A percentile compares a stretch with the other conserved stretches of the same genome.
Conservation (phyloP, 2,888 invertebrate genomes). For the Sesamia inferens region DNA sequence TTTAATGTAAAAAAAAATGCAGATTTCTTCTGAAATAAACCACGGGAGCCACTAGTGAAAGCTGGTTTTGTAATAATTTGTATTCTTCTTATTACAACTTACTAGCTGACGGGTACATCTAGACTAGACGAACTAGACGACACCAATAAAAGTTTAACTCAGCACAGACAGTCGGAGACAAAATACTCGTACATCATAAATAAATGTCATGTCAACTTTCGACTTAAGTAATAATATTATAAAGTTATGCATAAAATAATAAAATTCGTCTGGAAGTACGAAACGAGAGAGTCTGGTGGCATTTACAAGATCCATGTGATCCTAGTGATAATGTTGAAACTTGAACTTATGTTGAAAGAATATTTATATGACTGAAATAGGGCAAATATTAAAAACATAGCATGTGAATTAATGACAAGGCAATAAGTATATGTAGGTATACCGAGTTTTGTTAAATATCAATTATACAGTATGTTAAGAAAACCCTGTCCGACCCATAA, state of each 20-base stretch:
- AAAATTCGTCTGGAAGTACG: conserved; percentile 36
- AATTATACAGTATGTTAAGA: no score
- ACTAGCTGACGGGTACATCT: conserved; percentile 8
- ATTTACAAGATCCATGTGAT: conserved; percentile 41
- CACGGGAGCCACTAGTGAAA: neutral
- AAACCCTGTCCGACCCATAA: no score
- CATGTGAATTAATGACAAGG: neutral
- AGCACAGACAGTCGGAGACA: conserved; percentile 11
- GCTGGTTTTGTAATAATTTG: neutral
- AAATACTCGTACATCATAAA: conserved; percentile 19
- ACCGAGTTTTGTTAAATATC: neutral
- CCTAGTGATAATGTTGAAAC: neutral
- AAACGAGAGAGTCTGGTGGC: conserved; percentile 37
- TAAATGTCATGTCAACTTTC: conserved; percentile 38
- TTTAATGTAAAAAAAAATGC: neutral
- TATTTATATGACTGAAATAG: neutral
- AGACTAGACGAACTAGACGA: conserved; percentile 20
- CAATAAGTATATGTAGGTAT: neutral
- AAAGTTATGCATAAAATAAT: conserved; percentile 43
- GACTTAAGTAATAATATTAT: conserved; percentile 29
- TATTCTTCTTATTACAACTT: neutral
- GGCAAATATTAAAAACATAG: neutral
- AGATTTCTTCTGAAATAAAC: neutral
- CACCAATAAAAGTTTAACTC: conserved; percentile 32
- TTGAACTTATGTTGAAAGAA: neutral